These are phyloP conservation scores for Plecturocebus donacophilus DNA, from an alignment of 2,113 vertebrate genomes.

Conservation along the genomic window DNA sequence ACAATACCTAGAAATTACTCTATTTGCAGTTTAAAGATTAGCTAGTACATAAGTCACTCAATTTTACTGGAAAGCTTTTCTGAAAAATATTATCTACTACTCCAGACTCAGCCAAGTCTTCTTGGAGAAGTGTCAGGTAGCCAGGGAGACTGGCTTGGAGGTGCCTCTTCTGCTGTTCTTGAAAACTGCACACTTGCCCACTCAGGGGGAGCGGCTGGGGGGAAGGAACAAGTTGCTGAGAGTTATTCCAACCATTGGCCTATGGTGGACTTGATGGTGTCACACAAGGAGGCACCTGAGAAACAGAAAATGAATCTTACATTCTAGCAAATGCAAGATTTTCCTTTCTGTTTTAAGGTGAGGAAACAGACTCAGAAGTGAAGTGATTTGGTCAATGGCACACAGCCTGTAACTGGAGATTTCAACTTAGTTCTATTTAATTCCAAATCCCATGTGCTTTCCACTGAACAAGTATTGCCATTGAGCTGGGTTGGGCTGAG, in stretches of 20 bases:
- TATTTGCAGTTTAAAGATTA: not conserved
- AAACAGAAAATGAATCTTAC: not conserved
- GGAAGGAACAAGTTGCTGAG: too few relatives aligned
- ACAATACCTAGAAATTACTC: not conserved
- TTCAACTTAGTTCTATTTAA: not conserved
- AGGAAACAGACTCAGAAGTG: not conserved
- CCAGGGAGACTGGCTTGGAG: not conserved
- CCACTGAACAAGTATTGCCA: rapidly evolving
- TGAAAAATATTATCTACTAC: not conserved
- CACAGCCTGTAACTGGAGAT: not conserved
- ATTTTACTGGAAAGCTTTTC: not conserved
- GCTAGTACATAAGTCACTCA: not conserved
- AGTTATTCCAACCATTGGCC: not conserved
- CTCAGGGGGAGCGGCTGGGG: too few relatives aligned
- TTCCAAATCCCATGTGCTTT: not conserved
- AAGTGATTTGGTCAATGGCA: not conserved
- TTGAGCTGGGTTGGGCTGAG: not conserved
- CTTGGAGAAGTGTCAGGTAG: not conserved
- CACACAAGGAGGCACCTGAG: not conserved
- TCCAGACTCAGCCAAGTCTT: not conserved
- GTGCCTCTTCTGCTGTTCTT: not conserved
- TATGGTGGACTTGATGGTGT: not conserved
- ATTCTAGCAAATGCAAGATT: too few relatives aligned
- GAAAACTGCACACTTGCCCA: not conserved
- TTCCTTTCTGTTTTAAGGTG: not conserved